Conservation (phyloP, 64 coral and sea anemone genomes). For the Montipora cactus region DNA sequence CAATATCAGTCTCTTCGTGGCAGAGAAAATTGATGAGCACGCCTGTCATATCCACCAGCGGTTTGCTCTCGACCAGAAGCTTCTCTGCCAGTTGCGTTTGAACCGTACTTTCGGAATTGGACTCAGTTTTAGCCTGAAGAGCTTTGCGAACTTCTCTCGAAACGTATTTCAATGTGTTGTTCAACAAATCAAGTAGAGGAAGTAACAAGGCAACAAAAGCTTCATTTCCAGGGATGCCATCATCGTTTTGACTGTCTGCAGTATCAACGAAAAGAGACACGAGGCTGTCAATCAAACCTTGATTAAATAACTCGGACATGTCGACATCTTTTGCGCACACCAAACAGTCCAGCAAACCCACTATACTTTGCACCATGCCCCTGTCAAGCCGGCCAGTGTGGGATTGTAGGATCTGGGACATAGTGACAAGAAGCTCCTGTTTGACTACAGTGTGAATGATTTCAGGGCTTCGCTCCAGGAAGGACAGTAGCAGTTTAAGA, state of each 20-base stretch:
- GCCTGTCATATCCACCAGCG: constrained; percentile 89
- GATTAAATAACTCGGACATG: constrained; percentile 79
- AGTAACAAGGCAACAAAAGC: constrained; percentile 53
- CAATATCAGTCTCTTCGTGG: constrained; percentile 76
- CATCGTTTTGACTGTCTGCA: constrained; percentile 49
- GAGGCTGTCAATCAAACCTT: constrained; percentile 93
- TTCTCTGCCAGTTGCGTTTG: constrained; percentile 73
- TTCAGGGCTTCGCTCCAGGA: constrained; percentile 85
- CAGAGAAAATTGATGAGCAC: constrained; percentile 85
- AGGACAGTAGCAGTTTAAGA: constrained; percentile 83
- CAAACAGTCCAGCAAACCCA: constrained; percentile 84
- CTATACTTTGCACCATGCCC: constrained; percentile 72
- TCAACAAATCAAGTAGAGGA: constrained; percentile 84
- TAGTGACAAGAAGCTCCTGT: constrained; percentile 76
- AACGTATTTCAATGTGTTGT: constrained; percentile 83
- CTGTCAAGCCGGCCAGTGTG: constrained; percentile 62
- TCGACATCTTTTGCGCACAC: constrained; percentile 72
- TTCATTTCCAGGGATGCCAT: constrained; percentile 29
- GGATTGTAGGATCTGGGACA: constrained; percentile 77
- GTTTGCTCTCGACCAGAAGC: constrained; percentile 87
- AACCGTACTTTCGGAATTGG: constrained; percentile 11
- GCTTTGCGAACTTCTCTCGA: constrained; percentile 92
- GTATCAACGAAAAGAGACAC: constrained; percentile 82
- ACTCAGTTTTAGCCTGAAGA: constrained; percentile 69
- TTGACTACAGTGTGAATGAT: constrained; percentile 71